Conservation (phyloP, 2,797 vertebrate genomes). For the Sardinella longiceps region DNA sequence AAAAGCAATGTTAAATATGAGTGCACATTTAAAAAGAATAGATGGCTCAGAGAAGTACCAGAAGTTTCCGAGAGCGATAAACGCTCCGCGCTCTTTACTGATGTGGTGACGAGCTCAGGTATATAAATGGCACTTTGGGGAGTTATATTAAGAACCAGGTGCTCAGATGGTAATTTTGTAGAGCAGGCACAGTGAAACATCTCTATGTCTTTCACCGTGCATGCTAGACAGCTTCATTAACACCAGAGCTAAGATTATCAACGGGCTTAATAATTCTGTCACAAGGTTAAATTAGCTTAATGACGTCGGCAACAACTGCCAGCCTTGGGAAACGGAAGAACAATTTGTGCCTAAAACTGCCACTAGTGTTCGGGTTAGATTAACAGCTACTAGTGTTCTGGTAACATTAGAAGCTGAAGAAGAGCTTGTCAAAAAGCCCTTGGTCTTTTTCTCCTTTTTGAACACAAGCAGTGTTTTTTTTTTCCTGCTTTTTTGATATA, state of each 20-base stretch:
- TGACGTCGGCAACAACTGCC: conserved; percentile 29
- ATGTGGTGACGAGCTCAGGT: neutral
- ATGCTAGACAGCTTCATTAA: conserved; percentile 33
- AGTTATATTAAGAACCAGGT: conserved; percentile 13
- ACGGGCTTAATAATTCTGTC: conserved; percentile 50
- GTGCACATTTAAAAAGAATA: neutral
- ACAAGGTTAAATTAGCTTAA: conserved; percentile 37
- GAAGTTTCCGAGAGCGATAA: neutral
- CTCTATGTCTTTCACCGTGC: conserved; percentile 37
- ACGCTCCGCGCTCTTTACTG: neutral
- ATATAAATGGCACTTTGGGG: conserved; percentile 5
- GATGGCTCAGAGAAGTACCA: neutral
- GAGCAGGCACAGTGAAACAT: conserved; percentile 3
- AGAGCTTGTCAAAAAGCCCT: neutral
- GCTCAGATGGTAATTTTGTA: neutral
- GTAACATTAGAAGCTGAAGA: neutral
- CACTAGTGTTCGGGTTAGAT: neutral
- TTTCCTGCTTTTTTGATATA: neutral
- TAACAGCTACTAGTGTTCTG: neutral
- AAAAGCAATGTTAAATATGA: too few species aligned
- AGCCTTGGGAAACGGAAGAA: neutral
- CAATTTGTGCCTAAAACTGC: neutral
- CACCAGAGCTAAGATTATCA: conserved; percentile 44
- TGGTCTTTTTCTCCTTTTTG: neutral
- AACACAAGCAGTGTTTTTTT: neutral